These are phyloP conservation scores for Nycteola revayana DNA, from an alignment of 2,888 invertebrate species.

Conservation along the genomic window DNA sequence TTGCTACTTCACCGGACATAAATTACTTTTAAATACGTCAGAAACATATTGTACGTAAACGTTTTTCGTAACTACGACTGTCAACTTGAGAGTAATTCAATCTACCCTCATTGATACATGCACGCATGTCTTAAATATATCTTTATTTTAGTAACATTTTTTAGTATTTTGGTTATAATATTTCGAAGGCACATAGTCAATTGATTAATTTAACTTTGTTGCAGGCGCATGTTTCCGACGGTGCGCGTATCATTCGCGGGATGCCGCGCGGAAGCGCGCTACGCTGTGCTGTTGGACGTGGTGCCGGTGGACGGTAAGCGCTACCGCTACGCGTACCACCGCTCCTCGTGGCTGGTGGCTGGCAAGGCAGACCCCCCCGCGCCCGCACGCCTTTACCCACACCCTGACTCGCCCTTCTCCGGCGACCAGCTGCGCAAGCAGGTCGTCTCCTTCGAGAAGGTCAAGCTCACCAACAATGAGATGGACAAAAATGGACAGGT, in stretches of 20 bases:
- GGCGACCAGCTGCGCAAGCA: slow-evolving; percentile 98
- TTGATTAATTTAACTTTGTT: slow-evolving; percentile 35
- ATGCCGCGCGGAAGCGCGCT: slow-evolving; percentile 90
- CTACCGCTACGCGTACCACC: slow-evolving; percentile 98
- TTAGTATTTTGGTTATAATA: no score
- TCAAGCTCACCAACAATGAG: slow-evolving; percentile 98
- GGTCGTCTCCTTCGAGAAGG: slow-evolving; percentile 98
- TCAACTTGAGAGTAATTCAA: no score
- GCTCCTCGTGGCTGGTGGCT: slow-evolving; percentile 98
- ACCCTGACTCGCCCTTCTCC: slow-evolving; percentile 98
- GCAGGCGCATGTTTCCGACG: slow-evolving; percentile 99
- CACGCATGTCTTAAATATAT: no score
- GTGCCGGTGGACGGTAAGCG: slow-evolving; percentile 98
- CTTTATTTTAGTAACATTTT: no score
- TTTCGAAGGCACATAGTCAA: no score
- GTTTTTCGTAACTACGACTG: no score
- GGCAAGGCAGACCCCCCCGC: slow-evolving; percentile 99
- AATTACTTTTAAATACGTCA: no score
- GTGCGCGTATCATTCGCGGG: slow-evolving; percentile 96
- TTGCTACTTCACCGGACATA: no score
- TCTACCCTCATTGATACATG: no score
- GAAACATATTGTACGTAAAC: no score
- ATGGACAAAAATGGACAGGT: slow-evolving; percentile 98
- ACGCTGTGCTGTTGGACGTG: slow-evolving; percentile 97
- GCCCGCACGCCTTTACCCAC: slow-evolving; percentile 95